Percentiles rank a stretch among this genome's conserved stretches.
Evolutionary conservation across 2,888 invertebrate genomes (phyloP).

Genomic region (Cecidostiba fungosa): DNA sequence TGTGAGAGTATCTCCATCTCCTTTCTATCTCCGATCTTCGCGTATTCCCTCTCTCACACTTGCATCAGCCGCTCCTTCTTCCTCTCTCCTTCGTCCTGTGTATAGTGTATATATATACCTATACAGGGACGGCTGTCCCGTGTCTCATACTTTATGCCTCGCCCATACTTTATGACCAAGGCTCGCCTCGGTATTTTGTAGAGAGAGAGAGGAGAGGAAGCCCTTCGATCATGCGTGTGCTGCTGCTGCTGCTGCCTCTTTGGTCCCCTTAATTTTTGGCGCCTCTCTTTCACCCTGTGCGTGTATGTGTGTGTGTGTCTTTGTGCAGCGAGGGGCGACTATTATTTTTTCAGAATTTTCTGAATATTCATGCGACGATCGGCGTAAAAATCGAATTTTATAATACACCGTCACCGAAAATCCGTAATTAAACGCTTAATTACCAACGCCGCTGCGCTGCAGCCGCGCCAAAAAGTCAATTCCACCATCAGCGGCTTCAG

Average conservation of each 20-base stretch:
- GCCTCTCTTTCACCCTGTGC: background rate
- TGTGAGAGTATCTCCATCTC: constrained; percentile 42
- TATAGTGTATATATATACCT: background rate
- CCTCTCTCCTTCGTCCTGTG: constrained; percentile 8
- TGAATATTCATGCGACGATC: constrained; percentile 4
- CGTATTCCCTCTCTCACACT: constrained; percentile 22
- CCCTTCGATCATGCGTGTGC: constrained; percentile 51
- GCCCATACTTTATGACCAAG: constrained; percentile 67
- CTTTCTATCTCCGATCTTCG: constrained; percentile 51
- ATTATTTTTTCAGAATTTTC: background rate
- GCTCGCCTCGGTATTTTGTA: constrained; percentile 61
- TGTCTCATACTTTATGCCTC: constrained; percentile 65
- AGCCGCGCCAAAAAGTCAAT: constrained; percentile 42
- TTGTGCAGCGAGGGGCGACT: background rate
- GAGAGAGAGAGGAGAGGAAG: constrained; percentile 9
- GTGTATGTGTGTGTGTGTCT: background rate
- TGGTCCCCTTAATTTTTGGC: constrained; percentile 61
- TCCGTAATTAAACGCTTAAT: constrained; percentile 40
- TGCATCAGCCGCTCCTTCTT: constrained; percentile 1
- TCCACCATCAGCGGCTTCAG: background rate
- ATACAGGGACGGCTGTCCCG: constrained; percentile 16
- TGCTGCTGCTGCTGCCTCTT: no score
- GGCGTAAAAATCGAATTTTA: background rate
- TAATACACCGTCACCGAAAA: constrained; percentile 8
- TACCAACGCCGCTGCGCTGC: constrained; percentile 12